Evolutionary conservation across 1,140 invertebrate genomes (phyloP).

Genomic region (Apis cerana): DNA sequence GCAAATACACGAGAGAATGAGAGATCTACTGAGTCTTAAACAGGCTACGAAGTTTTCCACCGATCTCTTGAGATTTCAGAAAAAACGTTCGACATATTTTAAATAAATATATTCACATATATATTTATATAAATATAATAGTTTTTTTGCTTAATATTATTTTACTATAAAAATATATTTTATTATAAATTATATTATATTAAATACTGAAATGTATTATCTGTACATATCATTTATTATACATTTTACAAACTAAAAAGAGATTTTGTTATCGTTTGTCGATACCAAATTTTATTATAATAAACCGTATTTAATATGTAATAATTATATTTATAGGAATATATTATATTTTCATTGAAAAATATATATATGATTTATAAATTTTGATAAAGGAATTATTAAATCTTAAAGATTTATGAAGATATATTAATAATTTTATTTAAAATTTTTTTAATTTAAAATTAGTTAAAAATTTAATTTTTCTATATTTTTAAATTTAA

Average conservation of each 20-base stretch:
- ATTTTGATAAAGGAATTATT: too few species aligned
- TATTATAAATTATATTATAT: background rate
- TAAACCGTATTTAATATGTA: background rate
- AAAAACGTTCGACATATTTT: conserved; percentile 58
- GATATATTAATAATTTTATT: background rate
- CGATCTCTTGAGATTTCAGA: conserved; percentile 67
- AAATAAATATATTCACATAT: conserved; percentile 45
- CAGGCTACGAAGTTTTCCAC: conserved; percentile 67
- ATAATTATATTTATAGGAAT: background rate
- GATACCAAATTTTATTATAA: background rate
- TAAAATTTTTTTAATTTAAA: too few species aligned
- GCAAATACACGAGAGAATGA: conserved; percentile 41
- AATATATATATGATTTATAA: background rate
- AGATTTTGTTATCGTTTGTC: background rate
- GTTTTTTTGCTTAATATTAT: conserved; percentile 15
- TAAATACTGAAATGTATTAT: background rate
- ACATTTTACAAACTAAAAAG: background rate
- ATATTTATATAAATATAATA: background rate
- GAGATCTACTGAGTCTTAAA: conserved; percentile 50
- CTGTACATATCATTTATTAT: background rate
- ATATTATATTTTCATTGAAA: background rate
- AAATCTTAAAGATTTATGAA: background rate
- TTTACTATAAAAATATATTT: background rate
- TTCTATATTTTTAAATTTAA: too few species aligned
- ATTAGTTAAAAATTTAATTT: too few species aligned